Conservation (phyloP, 2,888 invertebrate genomes). For the Synergus umbraculus region DNA sequence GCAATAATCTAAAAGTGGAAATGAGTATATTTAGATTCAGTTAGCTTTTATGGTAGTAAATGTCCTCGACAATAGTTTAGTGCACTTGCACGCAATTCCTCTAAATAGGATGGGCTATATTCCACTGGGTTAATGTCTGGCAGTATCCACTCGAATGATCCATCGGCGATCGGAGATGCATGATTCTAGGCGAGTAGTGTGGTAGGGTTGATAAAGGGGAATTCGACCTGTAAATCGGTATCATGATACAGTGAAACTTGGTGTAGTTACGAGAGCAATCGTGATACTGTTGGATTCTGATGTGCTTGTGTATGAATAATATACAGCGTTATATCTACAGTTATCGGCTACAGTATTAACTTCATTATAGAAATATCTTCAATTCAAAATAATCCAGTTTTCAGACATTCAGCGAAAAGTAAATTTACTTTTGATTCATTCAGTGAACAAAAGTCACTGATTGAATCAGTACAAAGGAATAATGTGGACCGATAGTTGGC, state of each 20-base stretch:
- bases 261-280: conserved; percentile 55
- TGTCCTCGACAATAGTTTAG: neutral
- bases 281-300: conserved; percentile 14
- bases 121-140: conserved; percentile 56
- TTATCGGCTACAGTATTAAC: neutral
- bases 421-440: neutral
- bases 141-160: conserved; percentile 62
- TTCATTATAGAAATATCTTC: neutral
- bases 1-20: neutral
- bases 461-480: no score
- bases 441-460: no score
- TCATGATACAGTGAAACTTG: conserved; percentile 62
- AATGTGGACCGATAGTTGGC: no score
- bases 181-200: conserved; percentile 39
- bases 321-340: neutral
- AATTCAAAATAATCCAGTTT: neutral
- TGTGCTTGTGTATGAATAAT: neutral
- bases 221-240: conserved; percentile 65
- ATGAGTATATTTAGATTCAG: neutral
- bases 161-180: conserved; percentile 58
- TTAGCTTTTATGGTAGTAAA: neutral
- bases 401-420: neutral
- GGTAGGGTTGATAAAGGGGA: conserved; percentile 55
- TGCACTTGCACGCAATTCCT: conserved; percentile 53
- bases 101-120: conserved; percentile 56